Conservation (phyloP, 2,888 invertebrate species). For the Priocnemis perturbator region DNA sequence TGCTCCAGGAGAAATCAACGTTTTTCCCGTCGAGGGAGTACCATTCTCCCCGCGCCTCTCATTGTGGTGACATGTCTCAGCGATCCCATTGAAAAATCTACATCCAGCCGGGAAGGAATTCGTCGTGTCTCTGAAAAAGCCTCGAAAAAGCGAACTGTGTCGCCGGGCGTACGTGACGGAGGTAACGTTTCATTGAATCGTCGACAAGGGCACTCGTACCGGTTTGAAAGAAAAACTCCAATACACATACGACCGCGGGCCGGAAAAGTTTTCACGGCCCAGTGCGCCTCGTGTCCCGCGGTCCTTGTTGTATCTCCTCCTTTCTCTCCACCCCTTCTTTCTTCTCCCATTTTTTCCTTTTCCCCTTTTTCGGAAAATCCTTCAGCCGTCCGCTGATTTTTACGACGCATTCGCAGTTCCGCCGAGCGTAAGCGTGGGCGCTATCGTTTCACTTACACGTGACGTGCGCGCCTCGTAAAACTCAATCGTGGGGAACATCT, state of each 20-base stretch:
- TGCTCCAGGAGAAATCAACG: conserved; percentile 1
- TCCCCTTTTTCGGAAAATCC: conserved; percentile 20
- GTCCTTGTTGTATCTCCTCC: background rate
- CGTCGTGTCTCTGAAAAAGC: too few relatives aligned
- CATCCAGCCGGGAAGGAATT: too few relatives aligned
- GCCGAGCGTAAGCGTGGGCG: conserved; percentile 49
- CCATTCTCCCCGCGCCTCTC: too few relatives aligned
- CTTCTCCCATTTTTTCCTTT: background rate
- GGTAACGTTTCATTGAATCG: too few relatives aligned
- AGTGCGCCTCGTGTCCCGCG: background rate
- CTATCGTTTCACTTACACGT: conserved; percentile 47
- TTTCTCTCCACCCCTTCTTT: background rate
- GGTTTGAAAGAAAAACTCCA: too few relatives aligned
- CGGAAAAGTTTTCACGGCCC: background rate
- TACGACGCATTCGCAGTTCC: conserved; percentile 56
- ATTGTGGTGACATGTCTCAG: too few relatives aligned
- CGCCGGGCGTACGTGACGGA: too few relatives aligned
- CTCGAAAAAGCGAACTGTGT: too few relatives aligned
- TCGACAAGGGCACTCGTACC: too few relatives aligned
- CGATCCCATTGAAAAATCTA: too few relatives aligned
- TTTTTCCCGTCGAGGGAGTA: too few relatives aligned
- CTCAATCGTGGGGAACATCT: conserved; percentile 51
- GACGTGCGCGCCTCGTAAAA: conserved; percentile 58
- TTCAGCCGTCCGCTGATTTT: conserved; percentile 53
- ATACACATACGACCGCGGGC: too few relatives aligned